Base-by-base conservation (phyloP, 1,140 invertebrate genomes). In the Pseudomyrmex pallidus region DNA sequence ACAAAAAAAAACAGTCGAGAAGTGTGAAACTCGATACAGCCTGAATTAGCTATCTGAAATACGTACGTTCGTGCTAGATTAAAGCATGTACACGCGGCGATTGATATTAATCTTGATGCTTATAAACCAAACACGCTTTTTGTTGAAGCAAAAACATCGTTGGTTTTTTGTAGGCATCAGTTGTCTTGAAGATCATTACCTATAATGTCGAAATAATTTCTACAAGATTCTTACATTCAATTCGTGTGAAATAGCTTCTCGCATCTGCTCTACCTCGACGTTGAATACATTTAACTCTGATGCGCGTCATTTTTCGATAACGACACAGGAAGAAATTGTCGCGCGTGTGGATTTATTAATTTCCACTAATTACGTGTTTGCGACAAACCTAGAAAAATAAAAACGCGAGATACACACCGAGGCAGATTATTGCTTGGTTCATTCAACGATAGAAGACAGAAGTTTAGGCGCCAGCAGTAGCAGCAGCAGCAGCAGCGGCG, bases 401-500 rank as follows among this genome's bases (percentile, higher is more conserved):
- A 46, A 20, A 83, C 50, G 17, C n/a, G 73, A 48, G 72, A 72
- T 54, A 59, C 46, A 70, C 64, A 61, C 68, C 74, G 46, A 72
- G 74, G 82, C 52, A 74, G 74, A 62, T 77, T 88, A 87, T 67
- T 50, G 74, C 74, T 54, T 68, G 48, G 68, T 48, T 85, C 62
- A 80, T 74, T 85, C 83, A 50, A 85, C 63, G 89, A 89, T 88
- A 86, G 83, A 88, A 90, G 87, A 91, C 87, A 82, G 88, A 84
- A 91, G 86, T 85, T 85, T 86, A 90, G 89, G 87, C 89, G 77
- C 73, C 74, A 70, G 59, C 54, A 61, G 54, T 66, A 73, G 77
- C 77, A 63, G 52, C 64, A 86, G 84, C 87, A 7, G 66, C 52
- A 80, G 59, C 54, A 70, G 54, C 76, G 66, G 77, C 77, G 56